Conservation (phyloP, 1,140 invertebrate genomes). For the Eubasilissa regina region DNA sequence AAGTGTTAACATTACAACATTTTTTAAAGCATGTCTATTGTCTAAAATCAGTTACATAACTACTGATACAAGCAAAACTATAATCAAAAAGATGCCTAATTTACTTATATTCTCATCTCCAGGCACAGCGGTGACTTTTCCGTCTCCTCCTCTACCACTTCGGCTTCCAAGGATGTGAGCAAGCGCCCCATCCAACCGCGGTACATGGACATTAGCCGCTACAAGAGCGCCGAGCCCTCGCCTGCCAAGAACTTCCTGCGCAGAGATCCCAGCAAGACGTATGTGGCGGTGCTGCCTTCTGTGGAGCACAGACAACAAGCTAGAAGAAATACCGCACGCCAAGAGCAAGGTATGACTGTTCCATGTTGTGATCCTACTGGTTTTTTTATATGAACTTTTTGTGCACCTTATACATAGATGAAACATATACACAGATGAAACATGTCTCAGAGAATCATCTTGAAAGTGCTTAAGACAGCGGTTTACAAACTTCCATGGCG, state of each 20-base stretch:
- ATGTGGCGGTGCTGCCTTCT: slow-evolving; percentile 66
- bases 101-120: slow-evolving; percentile 12
- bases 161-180: slow-evolving; percentile 62
- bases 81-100: neutral
- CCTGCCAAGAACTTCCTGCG: slow-evolving; percentile 71
- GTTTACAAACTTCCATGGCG: no score
- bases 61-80: no score
- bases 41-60: no score
- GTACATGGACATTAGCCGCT: slow-evolving; percentile 75
- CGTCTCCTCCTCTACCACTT: slow-evolving; percentile 69
- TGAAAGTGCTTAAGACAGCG: no score
- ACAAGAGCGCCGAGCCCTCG: slow-evolving; percentile 68
- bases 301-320: slow-evolving; percentile 58
- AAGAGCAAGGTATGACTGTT: slow-evolving; percentile 67
- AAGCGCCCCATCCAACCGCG: slow-evolving; percentile 64
- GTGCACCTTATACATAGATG: no score
- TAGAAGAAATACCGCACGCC: slow-evolving; percentile 65
- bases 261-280: slow-evolving; percentile 74
- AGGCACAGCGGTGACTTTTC: slow-evolving; percentile 71
- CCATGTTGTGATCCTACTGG: no score
- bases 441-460: no score
- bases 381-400: no score
- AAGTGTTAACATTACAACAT: no score
- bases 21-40: no score
- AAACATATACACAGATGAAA: no score